A percentile compares a stretch with the other conserved stretches of the same genome.
phyloP scores from a whole-genome alignment of 1,140 invertebrate species.

The Saccostrea echinata region DNA sequence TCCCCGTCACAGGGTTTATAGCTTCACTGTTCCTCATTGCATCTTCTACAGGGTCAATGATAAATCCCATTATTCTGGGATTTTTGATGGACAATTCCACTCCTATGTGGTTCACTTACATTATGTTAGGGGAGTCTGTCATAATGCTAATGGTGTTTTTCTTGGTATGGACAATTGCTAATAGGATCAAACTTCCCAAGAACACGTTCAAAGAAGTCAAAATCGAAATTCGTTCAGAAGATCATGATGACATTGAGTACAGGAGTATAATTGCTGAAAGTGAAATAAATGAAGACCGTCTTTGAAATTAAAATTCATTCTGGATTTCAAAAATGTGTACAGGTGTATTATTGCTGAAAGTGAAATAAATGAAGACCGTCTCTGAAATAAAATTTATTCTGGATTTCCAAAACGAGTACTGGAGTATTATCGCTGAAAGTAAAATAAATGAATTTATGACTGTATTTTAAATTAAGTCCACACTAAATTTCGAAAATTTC shows the following conservation, averaged over 20 bases:
- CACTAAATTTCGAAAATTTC: too few relatives aligned
- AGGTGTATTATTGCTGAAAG: neutral
- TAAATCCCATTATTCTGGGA: slow-evolving; percentile 63
- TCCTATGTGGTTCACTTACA: slow-evolving; percentile 60
- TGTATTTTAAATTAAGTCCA: too few relatives aligned
- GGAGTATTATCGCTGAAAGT: neutral
- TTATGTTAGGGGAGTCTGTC: slow-evolving; percentile 58
- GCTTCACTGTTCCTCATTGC: slow-evolving; percentile 60
- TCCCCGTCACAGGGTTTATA: slow-evolving; percentile 58
- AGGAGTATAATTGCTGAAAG: slow-evolving; percentile 1
- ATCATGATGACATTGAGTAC: neutral
- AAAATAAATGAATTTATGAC: too few relatives aligned
- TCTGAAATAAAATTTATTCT: neutral
- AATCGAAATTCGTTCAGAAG: slow-evolving; percentile 5
- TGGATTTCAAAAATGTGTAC: too few relatives aligned
- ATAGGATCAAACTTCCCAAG: slow-evolving; percentile 26
- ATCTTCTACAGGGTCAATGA: slow-evolving; percentile 52
- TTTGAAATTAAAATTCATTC: neutral
- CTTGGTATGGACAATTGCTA: slow-evolving; percentile 9
- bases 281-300: neutral
- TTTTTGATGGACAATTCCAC: slow-evolving; percentile 62
- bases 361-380: neutral
- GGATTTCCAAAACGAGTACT: neutral
- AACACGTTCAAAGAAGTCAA: neutral
- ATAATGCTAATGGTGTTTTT: slow-evolving; percentile 20